phyloP scores from a whole-genome alignment of 2,113 vertebrate species.

The Protobothrops mucrosquamatus region DNA sequence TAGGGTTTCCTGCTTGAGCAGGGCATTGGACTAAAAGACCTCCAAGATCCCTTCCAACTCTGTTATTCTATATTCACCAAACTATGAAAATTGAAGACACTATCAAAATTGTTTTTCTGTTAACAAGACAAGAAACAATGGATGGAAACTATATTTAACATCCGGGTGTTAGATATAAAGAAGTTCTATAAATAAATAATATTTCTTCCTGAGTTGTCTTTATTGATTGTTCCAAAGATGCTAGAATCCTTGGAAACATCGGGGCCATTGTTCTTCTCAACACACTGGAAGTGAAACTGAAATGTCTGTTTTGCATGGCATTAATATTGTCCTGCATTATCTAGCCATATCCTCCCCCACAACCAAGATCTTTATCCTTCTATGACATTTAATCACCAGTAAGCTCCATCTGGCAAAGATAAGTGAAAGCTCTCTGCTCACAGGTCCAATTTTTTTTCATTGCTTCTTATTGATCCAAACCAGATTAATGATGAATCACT shows the following conservation, averaged over 20 bases:
- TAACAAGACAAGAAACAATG: not conserved
- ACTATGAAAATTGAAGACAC: constrained; percentile 36
- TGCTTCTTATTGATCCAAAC: not conserved
- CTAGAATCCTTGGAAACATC: not conserved
- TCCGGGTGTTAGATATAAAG: not conserved
- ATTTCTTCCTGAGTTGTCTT: not conserved
- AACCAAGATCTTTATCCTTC: not conserved
- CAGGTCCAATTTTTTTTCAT: not conserved
- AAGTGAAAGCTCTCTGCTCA: not conserved
- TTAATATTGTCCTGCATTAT: not conserved
- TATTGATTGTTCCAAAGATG: not conserved
- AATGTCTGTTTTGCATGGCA: not conserved
- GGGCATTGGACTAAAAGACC: too few species aligned
- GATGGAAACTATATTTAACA: not conserved
- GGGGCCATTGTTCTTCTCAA: not conserved
- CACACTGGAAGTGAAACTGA: not conserved
- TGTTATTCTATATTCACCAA: not conserved
- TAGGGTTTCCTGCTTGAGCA: too few species aligned
- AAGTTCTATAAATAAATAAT: not conserved
- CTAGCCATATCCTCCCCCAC: not conserved
- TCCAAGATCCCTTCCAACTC: too few species aligned
- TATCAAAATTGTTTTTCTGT: constrained; percentile 38
- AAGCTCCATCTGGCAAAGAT: not conserved
- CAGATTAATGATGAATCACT: not conserved
- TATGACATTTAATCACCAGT: not conserved